Percentiles rank a stretch among this genome's conserved stretches.
phyloP scores from a whole-genome alignment of 1,140 invertebrate species.

The Holcopasites calliopsidis region DNA sequence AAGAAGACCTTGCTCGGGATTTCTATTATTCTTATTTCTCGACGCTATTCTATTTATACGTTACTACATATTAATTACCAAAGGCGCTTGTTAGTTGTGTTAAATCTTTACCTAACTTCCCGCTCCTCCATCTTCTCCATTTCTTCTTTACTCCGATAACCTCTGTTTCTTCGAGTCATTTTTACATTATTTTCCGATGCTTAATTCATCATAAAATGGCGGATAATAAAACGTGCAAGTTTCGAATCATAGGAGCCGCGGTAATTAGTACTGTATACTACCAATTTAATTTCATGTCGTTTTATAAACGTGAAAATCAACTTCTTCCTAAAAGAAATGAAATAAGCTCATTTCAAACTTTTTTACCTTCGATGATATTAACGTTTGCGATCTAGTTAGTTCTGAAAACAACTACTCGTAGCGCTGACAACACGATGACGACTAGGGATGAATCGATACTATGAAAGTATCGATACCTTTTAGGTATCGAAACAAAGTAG shows the following conservation, averaged over 20 bases:
- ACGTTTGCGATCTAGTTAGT: background rate
- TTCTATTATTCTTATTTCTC: background rate
- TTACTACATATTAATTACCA: no score
- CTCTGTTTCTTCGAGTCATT: background rate
- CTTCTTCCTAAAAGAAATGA: background rate
- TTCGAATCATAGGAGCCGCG: no score
- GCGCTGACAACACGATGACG: no score
- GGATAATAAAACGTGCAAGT: no score
- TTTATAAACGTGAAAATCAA: background rate
- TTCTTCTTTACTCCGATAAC: background rate
- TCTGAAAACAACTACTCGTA: background rate
- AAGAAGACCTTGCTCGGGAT: background rate
- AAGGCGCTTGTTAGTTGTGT: no score
- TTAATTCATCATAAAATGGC: background rate
- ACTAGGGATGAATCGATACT: no score
- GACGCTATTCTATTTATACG: constrained; percentile 4
- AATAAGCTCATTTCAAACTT: background rate
- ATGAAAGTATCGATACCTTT: no score
- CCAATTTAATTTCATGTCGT: background rate
- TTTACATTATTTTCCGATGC: background rate
- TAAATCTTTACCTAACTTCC: background rate
- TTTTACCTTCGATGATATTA: constrained; percentile 2
- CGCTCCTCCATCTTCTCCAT: background rate
- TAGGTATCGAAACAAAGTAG: no score
- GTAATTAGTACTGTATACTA: no score